phyloP scores from a whole-genome alignment of 2,797 vertebrate species.

The Erethizon dorsatum region DNA sequence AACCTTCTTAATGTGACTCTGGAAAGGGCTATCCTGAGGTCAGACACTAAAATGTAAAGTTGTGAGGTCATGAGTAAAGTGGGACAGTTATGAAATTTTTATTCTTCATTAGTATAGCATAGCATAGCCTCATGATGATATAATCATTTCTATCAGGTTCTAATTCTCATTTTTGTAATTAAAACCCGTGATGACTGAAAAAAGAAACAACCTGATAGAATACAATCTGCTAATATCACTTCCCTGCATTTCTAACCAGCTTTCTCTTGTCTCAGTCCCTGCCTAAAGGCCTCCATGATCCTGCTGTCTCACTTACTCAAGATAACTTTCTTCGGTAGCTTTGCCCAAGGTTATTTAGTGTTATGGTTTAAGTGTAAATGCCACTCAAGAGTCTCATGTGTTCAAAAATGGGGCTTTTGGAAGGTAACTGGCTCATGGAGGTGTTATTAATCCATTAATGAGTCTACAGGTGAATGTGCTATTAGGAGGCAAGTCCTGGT shows the following conservation, averaged over 20 bases:
- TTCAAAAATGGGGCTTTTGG: background rate
- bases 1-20: slow-evolving; percentile 87
- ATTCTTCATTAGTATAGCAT: slow-evolving; percentile 86
- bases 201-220: background rate
- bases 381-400: background rate
- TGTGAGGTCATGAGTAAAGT: slow-evolving; percentile 87
- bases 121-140: slow-evolving; percentile 78
- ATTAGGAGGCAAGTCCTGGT: background rate
- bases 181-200: background rate
- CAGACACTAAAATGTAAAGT: slow-evolving; percentile 87
- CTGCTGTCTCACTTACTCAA: background rate
- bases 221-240: background rate
- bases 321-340: background rate
- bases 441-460: background rate
- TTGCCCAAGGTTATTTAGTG: background rate
- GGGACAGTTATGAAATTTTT: slow-evolving; percentile 84
- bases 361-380: background rate
- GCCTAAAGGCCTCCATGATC: background rate
- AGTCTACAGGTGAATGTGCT: background rate
- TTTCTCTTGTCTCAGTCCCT: background rate
- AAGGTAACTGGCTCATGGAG: background rate
- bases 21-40: slow-evolving; percentile 88
- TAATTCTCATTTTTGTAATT: slow-evolving; percentile 16
- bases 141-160: slow-evolving; percentile 85
- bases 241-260: background rate